Percentiles rank a stretch among this genome's conserved stretches.
phyloP scores from a whole-genome alignment of 2,888 invertebrate species.

The Choristoneura rosaceana region DNA sequence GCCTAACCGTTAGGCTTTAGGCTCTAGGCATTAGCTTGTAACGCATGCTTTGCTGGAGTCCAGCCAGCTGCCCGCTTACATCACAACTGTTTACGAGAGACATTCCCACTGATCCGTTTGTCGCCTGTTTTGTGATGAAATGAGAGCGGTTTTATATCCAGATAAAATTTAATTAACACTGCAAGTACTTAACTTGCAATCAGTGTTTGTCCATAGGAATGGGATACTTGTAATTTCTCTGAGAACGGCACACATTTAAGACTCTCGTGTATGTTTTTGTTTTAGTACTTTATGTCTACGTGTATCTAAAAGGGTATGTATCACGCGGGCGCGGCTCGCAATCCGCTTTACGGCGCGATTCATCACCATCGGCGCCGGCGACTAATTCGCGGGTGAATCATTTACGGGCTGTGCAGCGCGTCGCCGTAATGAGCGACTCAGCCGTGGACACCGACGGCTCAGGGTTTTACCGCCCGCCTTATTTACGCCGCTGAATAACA shows the following conservation, averaged over 20 bases:
- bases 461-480: not conserved
- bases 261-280: no score
- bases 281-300: no score
- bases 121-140: not conserved
- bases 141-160: not conserved
- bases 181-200: not conserved
- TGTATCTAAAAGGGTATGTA: not conserved
- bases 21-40: no score
- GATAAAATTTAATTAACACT: not conserved
- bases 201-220: not conserved
- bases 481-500: conserved; percentile 2
- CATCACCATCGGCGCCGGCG: conserved; percentile 4
- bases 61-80: not conserved
- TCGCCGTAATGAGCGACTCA: not conserved
- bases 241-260: no score
- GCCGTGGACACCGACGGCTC: not conserved
- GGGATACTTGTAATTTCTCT: no score
- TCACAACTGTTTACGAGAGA: not conserved
- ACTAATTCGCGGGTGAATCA: not conserved
- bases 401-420: not conserved
- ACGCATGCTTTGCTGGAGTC: not conserved
- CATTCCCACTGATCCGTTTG: not conserved
- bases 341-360: not conserved
- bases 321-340: not conserved
- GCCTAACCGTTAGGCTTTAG: not conserved